phyloP scores from a whole-genome alignment of 2,113 vertebrate genomes.

The Gila orcuttii region DNA sequence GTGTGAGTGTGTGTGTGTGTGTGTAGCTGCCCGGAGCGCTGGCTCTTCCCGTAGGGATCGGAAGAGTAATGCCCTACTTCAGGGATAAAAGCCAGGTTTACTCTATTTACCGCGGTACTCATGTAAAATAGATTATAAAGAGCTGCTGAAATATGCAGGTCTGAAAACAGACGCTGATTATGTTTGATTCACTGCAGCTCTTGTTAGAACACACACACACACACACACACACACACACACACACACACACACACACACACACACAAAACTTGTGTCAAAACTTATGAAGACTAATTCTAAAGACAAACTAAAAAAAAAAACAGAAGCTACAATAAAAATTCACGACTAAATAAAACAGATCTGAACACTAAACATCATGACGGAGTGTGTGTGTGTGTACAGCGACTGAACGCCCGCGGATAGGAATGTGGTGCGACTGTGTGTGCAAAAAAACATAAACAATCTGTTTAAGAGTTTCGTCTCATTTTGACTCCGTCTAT shows the following conservation, averaged over 20 bases:
- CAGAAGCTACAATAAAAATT: not conserved
- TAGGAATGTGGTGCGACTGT: not conserved
- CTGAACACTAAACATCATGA: not conserved
- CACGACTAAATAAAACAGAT: not conserved
- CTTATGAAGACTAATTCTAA: not conserved
- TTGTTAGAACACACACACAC: not conserved
- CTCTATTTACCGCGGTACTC: constrained; percentile 54
- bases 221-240: too few relatives aligned
- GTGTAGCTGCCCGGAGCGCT: constrained; percentile 42
- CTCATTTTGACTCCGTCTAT: constrained; percentile 25
- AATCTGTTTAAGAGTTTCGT: constrained; percentile 19
- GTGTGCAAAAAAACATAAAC: constrained; percentile 22
- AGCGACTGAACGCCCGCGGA: not conserved
- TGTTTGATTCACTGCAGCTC: constrained; percentile 5
- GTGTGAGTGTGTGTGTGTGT: too few relatives aligned
- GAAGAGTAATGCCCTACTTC: constrained; percentile 55
- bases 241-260: too few relatives aligned
- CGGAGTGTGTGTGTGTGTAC: not conserved
- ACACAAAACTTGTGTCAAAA: too few relatives aligned
- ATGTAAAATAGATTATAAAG: constrained; percentile 54
- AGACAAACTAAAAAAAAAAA: not conserved
- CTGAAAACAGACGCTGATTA: constrained; percentile 34
- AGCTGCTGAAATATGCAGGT: constrained; percentile 47
- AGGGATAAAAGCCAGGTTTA: constrained; percentile 57
- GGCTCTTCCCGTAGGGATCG: constrained; percentile 22